Evolutionary conservation across 2,797 vertebrate species (phyloP).

Genomic region (Chiropotes sagulatus): DNA sequence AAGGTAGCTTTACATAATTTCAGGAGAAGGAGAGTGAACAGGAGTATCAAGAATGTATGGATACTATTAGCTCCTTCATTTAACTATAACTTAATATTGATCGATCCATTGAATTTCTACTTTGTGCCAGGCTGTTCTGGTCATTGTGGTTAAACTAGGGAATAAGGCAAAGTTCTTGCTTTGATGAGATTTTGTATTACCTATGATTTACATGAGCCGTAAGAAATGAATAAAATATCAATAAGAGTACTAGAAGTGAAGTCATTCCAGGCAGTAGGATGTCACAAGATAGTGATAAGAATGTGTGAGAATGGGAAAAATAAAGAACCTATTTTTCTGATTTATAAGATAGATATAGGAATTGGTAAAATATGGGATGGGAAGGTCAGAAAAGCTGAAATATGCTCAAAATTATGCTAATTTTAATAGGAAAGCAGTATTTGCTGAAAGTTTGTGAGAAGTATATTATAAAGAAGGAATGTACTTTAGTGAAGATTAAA

Average conservation of each 20-base stretch:
- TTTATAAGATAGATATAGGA: neutral
- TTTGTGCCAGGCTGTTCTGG: neutral
- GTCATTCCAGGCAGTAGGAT: neutral
- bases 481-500: neutral
- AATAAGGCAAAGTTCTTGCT: neutral
- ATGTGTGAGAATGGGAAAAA: neutral
- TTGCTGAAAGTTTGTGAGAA: neutral
- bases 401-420: neutral
- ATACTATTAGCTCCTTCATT: neutral
- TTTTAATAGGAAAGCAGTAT: neutral
- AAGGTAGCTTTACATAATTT: neutral
- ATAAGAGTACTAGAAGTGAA: neutral
- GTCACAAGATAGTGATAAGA: neutral
- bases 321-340: neutral
- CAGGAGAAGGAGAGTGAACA: neutral
- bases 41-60: neutral
- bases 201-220: neutral
- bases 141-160: neutral
- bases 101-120: neutral
- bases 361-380: neutral
- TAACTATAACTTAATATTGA: neutral
- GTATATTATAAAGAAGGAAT: neutral
- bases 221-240: neutral
- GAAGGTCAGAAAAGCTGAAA: neutral
- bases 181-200: neutral